A percentile compares a stretch with the other conserved stretches of the same genome.
Conservation (phyloP, 2,888 invertebrate genomes). For the Lissocephala sabroskyi region DNA sequence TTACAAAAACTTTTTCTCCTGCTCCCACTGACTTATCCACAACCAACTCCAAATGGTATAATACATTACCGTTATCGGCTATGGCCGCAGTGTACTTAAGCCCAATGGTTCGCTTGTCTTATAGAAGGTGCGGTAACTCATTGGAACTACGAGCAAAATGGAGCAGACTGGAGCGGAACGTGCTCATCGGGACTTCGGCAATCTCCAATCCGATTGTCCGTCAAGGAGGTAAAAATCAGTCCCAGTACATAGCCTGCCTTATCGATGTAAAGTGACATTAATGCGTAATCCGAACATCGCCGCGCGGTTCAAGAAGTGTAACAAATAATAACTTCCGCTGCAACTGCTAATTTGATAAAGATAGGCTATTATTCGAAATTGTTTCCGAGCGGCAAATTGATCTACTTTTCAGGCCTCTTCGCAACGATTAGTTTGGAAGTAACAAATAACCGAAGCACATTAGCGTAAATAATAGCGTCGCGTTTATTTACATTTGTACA, state of each 20-base stretch:
- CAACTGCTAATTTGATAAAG: constrained; percentile 34
- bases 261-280: not conserved
- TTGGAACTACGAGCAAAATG: no score
- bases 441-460: constrained; percentile 6
- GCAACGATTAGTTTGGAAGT: constrained; percentile 11
- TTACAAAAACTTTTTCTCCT: constrained; percentile 41
- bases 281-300: no score
- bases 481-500: no score
- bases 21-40: constrained; percentile 40
- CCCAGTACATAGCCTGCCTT: not conserved
- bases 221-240: no score
- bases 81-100: no score
- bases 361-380: constrained; percentile 18
- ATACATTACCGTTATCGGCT: not conserved
- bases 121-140: no score
- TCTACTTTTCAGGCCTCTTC: not conserved
- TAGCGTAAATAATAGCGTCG: not conserved
- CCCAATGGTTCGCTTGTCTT: no score
- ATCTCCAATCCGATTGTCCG: not conserved
- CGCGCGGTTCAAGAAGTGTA: not conserved
- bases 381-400: constrained; percentile 27
- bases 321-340: not conserved
- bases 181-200: not conserved
- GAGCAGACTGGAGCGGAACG: not conserved
- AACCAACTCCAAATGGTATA: constrained; percentile 10